Evolutionary conservation across 2,888 invertebrate genomes (phyloP).

Genomic region (Drosophila trichaetosa): DNA sequence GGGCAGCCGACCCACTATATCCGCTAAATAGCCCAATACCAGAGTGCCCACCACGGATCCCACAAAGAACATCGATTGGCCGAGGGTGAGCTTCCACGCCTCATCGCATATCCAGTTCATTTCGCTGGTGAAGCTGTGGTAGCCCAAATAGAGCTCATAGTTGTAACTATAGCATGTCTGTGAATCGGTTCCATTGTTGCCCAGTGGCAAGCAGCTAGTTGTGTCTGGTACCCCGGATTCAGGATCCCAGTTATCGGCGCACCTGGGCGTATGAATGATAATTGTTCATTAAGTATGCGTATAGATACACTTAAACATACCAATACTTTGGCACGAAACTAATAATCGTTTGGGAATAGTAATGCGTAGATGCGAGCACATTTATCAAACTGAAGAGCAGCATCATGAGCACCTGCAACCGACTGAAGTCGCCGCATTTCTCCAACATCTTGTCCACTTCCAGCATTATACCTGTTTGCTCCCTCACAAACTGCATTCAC

Average conservation of each 20-base stretch:
- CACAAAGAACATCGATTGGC: slow-evolving; percentile 88
- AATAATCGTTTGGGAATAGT: slow-evolving; percentile 87
- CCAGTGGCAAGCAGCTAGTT: slow-evolving; percentile 65
- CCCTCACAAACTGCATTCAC: slow-evolving; percentile 21
- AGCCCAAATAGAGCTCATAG: slow-evolving; percentile 86
- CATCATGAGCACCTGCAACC: slow-evolving; percentile 86
- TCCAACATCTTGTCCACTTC: slow-evolving; percentile 86
- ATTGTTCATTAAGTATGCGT: slow-evolving; percentile 18
- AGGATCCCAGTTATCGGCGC: slow-evolving; percentile 57
- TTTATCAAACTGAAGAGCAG: slow-evolving; percentile 86
- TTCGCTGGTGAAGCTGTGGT: slow-evolving; percentile 87
- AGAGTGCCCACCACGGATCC: slow-evolving; percentile 87
- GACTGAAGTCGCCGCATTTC: slow-evolving; percentile 86
- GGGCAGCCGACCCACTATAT: slow-evolving; percentile 86
- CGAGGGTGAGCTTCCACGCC: slow-evolving; percentile 87
- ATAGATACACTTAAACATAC: slow-evolving; percentile 58
- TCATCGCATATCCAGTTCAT: slow-evolving; percentile 88
- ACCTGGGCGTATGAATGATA: slow-evolving; percentile 58
- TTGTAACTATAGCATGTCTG: slow-evolving; percentile 85
- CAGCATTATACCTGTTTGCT: slow-evolving; percentile 65
- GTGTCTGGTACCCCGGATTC: slow-evolving; percentile 4
- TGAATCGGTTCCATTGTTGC: slow-evolving; percentile 21
- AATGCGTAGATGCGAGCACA: slow-evolving; percentile 86
- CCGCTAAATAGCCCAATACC: slow-evolving; percentile 86
- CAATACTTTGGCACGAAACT: slow-evolving; percentile 86